Percentiles rank a stretch among this genome's conserved stretches.
phyloP scores from a whole-genome alignment of 2,888 invertebrate species.

The Lycocerus yunnanus region DNA sequence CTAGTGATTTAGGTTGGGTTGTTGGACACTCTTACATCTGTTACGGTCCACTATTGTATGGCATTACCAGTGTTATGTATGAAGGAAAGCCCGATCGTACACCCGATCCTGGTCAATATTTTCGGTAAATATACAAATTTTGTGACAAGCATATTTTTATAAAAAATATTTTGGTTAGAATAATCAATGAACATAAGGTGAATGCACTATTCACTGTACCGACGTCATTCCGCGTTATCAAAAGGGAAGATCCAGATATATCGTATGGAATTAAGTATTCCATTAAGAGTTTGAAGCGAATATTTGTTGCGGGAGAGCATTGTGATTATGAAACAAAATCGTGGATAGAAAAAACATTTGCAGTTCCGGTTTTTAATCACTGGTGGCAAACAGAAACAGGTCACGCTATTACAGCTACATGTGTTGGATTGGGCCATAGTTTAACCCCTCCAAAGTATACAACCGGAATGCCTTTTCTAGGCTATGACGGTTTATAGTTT shows the following conservation, averaged over 20 bases:
- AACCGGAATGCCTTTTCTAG: constrained; percentile 86
- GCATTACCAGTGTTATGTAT: constrained; percentile 81
- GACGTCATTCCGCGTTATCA: constrained; percentile 84
- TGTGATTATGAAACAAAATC: constrained; percentile 88
- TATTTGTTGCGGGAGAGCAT: constrained; percentile 91
- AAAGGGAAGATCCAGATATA: constrained; percentile 78
- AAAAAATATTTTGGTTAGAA: constrained; percentile 59
- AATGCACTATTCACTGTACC: constrained; percentile 88
- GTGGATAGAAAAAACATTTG: constrained; percentile 74
- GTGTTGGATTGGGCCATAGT: constrained; percentile 75
- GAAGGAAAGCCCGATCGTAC: constrained; percentile 96
- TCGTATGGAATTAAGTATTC: constrained; percentile 68
- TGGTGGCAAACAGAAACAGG: constrained; percentile 99
- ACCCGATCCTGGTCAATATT: constrained; percentile 90
- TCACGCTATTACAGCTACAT: constrained; percentile 84
- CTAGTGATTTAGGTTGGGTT: constrained; percentile 90
- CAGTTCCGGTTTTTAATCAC: constrained; percentile 83
- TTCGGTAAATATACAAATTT: constrained; percentile 62
- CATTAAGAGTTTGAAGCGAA: constrained; percentile 68
- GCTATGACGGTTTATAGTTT: constrained; percentile 74
- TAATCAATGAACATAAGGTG: constrained; percentile 86
- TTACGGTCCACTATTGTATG: constrained; percentile 84
- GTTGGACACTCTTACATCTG: constrained; percentile 95
- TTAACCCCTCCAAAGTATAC: constrained; percentile 72
- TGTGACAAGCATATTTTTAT: neutral